A percentile compares a stretch with the other conserved stretches of the same genome.
phyloP scores from a whole-genome alignment of 92 coral and sea anemone species.

The Muricea muricata region DNA sequence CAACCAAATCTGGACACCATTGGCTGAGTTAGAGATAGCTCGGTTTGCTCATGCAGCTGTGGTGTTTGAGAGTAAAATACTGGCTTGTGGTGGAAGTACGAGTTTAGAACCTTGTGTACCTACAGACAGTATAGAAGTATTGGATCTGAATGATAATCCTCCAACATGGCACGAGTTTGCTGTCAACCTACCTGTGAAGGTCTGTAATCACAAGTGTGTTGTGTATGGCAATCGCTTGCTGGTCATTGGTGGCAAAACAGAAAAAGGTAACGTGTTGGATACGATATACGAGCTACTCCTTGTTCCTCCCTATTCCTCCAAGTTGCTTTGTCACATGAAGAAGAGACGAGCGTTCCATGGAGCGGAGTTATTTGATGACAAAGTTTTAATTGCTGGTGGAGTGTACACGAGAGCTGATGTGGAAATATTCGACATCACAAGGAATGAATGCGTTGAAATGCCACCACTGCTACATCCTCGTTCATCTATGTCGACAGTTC shows the following conservation, averaged over 20 bases:
- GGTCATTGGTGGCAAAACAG: not conserved
- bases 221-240: not conserved
- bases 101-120: too few species aligned
- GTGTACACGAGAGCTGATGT: not conserved
- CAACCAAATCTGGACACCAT: slow-evolving; percentile 1
- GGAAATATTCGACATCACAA: slow-evolving; percentile 5
- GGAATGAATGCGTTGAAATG: not conserved
- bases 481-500: not conserved
- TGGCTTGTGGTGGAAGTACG: not conserved
- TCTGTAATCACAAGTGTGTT: not conserved
- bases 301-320: slow-evolving; percentile 5
- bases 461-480: not conserved
- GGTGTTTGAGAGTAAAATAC: not conserved
- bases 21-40: not conserved
- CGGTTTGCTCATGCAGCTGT: not conserved
- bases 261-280: not conserved
- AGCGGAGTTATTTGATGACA: not conserved
- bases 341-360: not conserved
- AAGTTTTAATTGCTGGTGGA: slow-evolving; percentile 7
- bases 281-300: slow-evolving; percentile 13
- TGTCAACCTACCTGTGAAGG: not conserved
- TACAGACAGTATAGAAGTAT: slow-evolving; percentile 1
- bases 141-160: not conserved
- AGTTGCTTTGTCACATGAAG: slow-evolving; percentile 17
- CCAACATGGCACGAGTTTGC: not conserved